phyloP scores from a whole-genome alignment of 1,140 invertebrate genomes.

The Aphelenchoides fujianensis region DNA sequence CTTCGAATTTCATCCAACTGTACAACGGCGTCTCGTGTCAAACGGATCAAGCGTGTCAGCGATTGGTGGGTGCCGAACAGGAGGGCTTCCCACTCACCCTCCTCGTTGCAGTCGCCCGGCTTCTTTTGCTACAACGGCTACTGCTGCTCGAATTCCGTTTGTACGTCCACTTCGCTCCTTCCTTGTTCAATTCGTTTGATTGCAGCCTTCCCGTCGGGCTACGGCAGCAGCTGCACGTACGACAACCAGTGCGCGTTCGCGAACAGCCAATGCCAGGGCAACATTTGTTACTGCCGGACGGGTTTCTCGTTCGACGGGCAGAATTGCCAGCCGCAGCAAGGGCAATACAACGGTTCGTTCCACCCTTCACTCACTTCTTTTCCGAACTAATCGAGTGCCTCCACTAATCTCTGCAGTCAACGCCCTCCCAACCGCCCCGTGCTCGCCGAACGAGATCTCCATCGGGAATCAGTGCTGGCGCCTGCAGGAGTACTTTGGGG shows the following conservation, averaged over 20 bases:
- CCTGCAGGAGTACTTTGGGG: constrained; percentile 29
- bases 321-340: constrained; percentile 14
- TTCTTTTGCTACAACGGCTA: constrained; percentile 29
- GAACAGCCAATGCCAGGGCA: constrained; percentile 13
- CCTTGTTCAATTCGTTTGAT: neutral
- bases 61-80: neutral
- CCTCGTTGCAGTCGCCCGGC: neutral
- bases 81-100: neutral
- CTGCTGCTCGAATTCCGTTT: constrained; percentile 24
- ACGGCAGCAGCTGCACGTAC: constrained; percentile 19
- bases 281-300: constrained; percentile 20
- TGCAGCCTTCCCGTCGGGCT: constrained; percentile 24
- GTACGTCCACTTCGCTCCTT: constrained; percentile 5
- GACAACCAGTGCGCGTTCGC: constrained; percentile 22
- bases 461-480: constrained; percentile 35
- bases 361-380: no score
- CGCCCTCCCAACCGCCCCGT: constrained; percentile 3
- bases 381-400: no score
- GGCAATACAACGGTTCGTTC: no score
- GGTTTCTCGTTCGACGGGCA: constrained; percentile 23
- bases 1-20: constrained; percentile 24
- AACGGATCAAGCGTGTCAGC: constrained; percentile 25
- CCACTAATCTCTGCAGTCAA: neutral
- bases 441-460: constrained; percentile 26
- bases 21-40: constrained; percentile 26